phyloP scores from a whole-genome alignment of 2,888 invertebrate species.

The Hetaerina titia region DNA sequence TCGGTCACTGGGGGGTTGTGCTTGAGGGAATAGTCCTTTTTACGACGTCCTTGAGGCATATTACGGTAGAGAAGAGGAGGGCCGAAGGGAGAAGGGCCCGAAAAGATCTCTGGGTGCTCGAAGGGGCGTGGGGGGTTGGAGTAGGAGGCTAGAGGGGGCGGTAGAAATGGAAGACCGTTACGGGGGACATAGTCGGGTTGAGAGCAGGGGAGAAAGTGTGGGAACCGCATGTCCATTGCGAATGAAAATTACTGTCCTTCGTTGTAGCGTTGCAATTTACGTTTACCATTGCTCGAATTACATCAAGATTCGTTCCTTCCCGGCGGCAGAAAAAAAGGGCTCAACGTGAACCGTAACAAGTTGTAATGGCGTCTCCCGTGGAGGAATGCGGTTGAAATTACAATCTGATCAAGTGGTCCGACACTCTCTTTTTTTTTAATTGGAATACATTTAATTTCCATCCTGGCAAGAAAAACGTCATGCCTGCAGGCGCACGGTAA shows the following conservation, averaged over 20 bases:
- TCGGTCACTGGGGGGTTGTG: not conserved
- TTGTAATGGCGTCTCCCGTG: not conserved
- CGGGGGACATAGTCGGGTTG: not conserved
- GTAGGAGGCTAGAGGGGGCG: not conserved
- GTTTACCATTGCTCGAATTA: slow-evolving; percentile 14
- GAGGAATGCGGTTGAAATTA: not conserved
- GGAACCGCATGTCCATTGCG: not conserved
- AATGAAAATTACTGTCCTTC: not conserved
- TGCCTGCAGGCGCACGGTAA: not conserved
- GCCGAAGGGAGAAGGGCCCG: not conserved
- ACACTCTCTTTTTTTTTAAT: not conserved
- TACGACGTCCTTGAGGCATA: not conserved
- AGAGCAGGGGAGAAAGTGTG: not conserved
- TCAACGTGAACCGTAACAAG: not conserved
- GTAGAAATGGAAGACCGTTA: not conserved
- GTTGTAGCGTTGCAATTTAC: not conserved
- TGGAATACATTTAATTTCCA: not conserved
- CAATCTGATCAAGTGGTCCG: too few relatives aligned
- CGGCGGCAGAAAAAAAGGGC: not conserved
- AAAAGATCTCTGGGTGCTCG: not conserved
- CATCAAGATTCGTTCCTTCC: not conserved
- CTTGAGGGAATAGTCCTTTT: not conserved
- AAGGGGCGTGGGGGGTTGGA: not conserved
- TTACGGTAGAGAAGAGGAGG: not conserved
- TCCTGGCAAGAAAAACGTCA: not conserved